Base-by-base conservation (phyloP, 2,113 vertebrate species). In the Syrmaticus mikado region DNA sequence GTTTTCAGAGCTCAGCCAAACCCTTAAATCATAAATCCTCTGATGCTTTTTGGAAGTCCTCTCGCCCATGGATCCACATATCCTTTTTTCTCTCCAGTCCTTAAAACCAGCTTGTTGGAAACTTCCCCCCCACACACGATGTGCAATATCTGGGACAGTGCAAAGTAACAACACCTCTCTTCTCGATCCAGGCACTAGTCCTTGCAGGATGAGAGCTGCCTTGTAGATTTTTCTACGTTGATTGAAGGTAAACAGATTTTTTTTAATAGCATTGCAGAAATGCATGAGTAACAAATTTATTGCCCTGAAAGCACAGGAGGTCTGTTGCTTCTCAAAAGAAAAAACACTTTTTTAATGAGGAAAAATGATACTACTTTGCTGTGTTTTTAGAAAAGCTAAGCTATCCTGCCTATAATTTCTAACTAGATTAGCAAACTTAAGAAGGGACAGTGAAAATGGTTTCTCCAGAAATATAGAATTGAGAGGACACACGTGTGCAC, bases 1-100 rank as follows among this genome's bases (percentile, higher is more conserved):
- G 43, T 34, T 6, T n/a, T 79, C 38, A 41, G 19, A 66, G 21
- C 40, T 13, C 11, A 34, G 61, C 11, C 3, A 80, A 88, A 52
- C 5, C 4, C 43, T 87, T 76, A 32, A 57, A 6, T 34, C 17
- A 7, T 60, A 32, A 70, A 10, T 13, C 50, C 48, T 57, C 50
- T 46, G 20, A 8, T 52, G 5, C 13, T 80, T 65, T 82, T 60
- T 90, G 19, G 61, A 61, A 85, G 46, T 52, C 28, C 8, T 6
- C 7, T 2, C 75, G 30, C 20, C 28, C 0, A 0, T 22, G 40
- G 4, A 13, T 30, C 24, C 50, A 28, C 3, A 0, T 17, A 6
- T 10, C 2, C 12, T 20, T 76, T 76, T 81, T 34, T 24, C 1
- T 52, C 27, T 17, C 9, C 3, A 66, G 32, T 40, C 7, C 18